Percentiles rank a stretch among this genome's conserved stretches.
These are phyloP conservation scores for Tenualosa ilisha DNA, from an alignment of 2,797 vertebrate species.

Conservation along the genomic window DNA sequence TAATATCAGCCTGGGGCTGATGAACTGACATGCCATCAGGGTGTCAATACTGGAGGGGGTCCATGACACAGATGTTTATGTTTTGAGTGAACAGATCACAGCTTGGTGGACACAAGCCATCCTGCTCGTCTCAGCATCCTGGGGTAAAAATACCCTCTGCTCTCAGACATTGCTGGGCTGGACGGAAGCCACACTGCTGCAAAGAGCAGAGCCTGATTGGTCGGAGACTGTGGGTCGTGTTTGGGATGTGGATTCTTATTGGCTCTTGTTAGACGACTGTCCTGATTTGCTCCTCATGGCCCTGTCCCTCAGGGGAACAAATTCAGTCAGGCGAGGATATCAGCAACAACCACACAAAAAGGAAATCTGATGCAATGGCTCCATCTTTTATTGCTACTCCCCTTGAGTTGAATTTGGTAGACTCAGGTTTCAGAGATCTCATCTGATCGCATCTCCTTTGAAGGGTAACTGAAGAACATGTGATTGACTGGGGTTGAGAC, in stretches of 20 bases:
- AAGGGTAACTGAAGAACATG: conserved; percentile 2
- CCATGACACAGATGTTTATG: background rate
- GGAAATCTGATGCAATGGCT: conserved; percentile 7
- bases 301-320: conserved; percentile 33
- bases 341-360: conserved; percentile 31
- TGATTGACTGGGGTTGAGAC: background rate
- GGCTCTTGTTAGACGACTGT: background rate
- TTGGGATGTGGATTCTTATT: background rate
- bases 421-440: conserved; percentile 4
- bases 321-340: conserved; percentile 21
- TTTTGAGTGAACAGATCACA: conserved; percentile 1
- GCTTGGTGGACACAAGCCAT: conserved; percentile 7
- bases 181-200: conserved; percentile 43
- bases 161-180: conserved; percentile 52
- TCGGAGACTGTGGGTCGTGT: background rate
- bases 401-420: background rate
- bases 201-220: background rate
- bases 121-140: background rate
- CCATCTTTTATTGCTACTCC: background rate
- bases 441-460: background rate
- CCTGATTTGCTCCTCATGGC: background rate
- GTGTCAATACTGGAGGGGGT: no score
- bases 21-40: background rate
- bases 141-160: conserved; percentile 8
- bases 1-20: background rate